Conservation (phyloP, 2,113 vertebrate genomes). For the Hemibagrus wyckioides region DNA sequence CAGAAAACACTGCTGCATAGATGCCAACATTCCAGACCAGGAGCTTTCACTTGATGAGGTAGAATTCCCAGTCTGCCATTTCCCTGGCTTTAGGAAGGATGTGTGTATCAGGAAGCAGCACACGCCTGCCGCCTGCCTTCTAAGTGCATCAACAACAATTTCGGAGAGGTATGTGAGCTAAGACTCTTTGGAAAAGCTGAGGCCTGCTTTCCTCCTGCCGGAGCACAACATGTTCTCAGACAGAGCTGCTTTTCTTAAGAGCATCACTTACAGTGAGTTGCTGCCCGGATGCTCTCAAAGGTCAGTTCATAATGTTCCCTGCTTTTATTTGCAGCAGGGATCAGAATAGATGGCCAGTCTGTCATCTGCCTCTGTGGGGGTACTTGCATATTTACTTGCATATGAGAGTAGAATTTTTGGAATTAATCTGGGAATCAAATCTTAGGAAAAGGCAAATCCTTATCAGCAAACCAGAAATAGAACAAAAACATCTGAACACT, state of each 20-base stretch:
- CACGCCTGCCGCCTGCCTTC: conserved; percentile 35
- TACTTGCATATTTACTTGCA: conserved; percentile 61
- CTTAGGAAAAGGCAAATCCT: conserved; percentile 38
- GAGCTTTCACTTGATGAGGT: conserved; percentile 43
- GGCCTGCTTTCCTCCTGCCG: conserved; percentile 44
- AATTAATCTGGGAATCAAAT: conserved; percentile 59
- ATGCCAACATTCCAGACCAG: conserved; percentile 38
- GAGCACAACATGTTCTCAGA: not conserved
- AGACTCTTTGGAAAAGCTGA: conserved; percentile 12
- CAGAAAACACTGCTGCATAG: conserved; percentile 33
- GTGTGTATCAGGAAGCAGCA: conserved; percentile 54
- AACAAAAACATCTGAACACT: conserved; percentile 49
- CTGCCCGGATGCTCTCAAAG: conserved; percentile 17
- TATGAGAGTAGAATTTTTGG: conserved; percentile 63
- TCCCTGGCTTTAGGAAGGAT: conserved; percentile 49
- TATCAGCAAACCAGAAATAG: conserved; percentile 31
- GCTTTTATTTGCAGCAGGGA: conserved; percentile 65
- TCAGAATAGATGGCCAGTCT: conserved; percentile 52
- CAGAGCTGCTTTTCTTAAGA: conserved; percentile 4
- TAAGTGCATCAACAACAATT: conserved; percentile 24
- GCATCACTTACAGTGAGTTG: not conserved
- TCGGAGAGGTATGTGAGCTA: not conserved
- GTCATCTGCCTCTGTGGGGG: conserved; percentile 53
- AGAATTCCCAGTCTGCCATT: conserved; percentile 56
- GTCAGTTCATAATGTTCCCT: conserved; percentile 1